Conservation (phyloP, 2,888 invertebrate species). For the Branchellion lobata region DNA sequence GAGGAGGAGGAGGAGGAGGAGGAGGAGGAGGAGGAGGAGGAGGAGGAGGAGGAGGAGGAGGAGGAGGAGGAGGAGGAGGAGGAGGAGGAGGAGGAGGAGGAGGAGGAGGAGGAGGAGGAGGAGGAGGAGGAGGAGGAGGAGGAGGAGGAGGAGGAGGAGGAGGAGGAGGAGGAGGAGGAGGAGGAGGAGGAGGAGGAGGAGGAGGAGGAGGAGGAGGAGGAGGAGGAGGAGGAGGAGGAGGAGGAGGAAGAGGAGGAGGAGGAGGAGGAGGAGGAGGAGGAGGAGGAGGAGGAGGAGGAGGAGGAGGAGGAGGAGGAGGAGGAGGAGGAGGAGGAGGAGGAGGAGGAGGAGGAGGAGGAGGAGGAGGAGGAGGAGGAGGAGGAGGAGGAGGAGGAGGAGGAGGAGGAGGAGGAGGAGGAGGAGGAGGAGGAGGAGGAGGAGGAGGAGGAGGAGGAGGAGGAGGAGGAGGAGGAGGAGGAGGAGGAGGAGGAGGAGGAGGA, state of each 20-base stretch:
- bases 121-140: constrained; percentile 60
- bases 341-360: constrained; percentile 45
- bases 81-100: constrained; percentile 51
- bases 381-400: constrained; percentile 60
- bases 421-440: not conserved
- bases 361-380: too few species aligned
- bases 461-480: constrained; percentile 6
- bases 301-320: not conserved
- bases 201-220: not conserved
- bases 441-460: not conserved
- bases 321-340: constrained; percentile 59
- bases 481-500: not conserved
- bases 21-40: constrained; percentile 60
- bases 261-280: too few species aligned
- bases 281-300: constrained; percentile 60
- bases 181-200: constrained; percentile 60
- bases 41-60: not conserved
- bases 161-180: too few species aligned
- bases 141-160: not conserved
- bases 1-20: not conserved
- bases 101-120: not conserved
- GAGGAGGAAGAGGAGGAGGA: not conserved
- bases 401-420: not conserved
- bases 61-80: constrained; percentile 58
- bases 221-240: constrained; percentile 60